Conservation (phyloP, 2,888 invertebrate species). For the Eretmocerus hayati region DNA sequence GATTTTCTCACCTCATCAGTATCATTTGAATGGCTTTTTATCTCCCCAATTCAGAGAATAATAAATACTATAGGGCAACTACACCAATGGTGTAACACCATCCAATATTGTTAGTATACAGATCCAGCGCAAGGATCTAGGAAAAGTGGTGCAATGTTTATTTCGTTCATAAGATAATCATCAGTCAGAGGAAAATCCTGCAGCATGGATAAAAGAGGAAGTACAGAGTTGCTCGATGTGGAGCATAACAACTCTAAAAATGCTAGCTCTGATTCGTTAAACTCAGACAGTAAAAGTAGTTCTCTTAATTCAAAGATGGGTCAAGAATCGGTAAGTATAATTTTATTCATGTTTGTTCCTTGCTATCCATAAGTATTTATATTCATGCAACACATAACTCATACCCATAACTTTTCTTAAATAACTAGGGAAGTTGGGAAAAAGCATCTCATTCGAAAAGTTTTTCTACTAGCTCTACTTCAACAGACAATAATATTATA, state of each 20-base stretch:
- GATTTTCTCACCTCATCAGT: too few relatives aligned
- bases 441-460: slow-evolving; percentile 59
- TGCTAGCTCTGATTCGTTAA: slow-evolving; percentile 72
- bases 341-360: neutral
- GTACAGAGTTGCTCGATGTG: slow-evolving; percentile 59
- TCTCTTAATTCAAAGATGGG: slow-evolving; percentile 78
- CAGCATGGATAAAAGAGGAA: slow-evolving; percentile 60
- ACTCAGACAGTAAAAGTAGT: slow-evolving; percentile 79
- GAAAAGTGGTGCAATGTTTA: too few relatives aligned
- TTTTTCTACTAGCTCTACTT: slow-evolving; percentile 58
- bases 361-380: neutral
- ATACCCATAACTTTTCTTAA: too few relatives aligned
- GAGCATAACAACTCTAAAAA: slow-evolving; percentile 65
- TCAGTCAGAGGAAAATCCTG: too few relatives aligned
- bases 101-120: too few relatives aligned
- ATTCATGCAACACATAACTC: slow-evolving; percentile 13
- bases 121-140: too few relatives aligned
- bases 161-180: too few relatives aligned
- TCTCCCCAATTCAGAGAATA: too few relatives aligned
- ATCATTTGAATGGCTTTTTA: too few relatives aligned
- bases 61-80: too few relatives aligned
- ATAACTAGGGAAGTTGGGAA: slow-evolving; percentile 53
- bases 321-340: slow-evolving; percentile 66
- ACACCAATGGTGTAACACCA: too few relatives aligned
- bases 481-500: slow-evolving; percentile 56